Evolutionary conservation across 2,888 invertebrate genomes (phyloP), one percentile per base, ranked within the genome.

Genomic region (Leucoma salicis): DNA sequence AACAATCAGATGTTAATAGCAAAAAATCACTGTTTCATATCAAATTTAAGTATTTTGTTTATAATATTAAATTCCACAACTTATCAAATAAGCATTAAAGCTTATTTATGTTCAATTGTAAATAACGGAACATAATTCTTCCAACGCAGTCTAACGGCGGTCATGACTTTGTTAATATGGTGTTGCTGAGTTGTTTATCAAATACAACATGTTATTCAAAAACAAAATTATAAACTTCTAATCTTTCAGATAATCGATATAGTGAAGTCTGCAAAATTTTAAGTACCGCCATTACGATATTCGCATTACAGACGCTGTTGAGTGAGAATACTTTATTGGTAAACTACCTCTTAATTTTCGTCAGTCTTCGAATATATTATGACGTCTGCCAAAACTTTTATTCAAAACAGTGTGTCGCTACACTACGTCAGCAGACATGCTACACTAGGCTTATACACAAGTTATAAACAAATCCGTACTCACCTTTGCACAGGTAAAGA

Each of bases 111-210:
- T 33, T 45, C 39, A 15, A 37, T 24, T 44, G 12, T 24, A 35
- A 47, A 48, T 56, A 40, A 43, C 51, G 46, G 31, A 28, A 32
- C 42, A 48, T 36, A 47, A 56, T 54, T 43, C 39, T 39, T 45
- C 54, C 48, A 57, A 46, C 45, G 31, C 31, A 48, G 47, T 46
- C 57, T 54, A 53, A 59, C 47, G 41, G 51, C 46, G 64, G 34
- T 53, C 64, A 69, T 69, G 64, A 69, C 67, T 68, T 63, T 67
- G 60, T 57, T 53, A 21, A 21, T 21, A 5, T 21, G 6, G 21
- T 21, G 21, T 4, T n/a, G 18, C 7, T 5, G 7, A 18, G 7
- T 5, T 18, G 27, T 27, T 27, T 27, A 27, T 27, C 27, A 27
- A 27, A 27, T 27, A n/a, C 4, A 27, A 27, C 27, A 2, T 27